A percentile compares a stretch with the other conserved stretches of the same genome.
These are phyloP conservation scores for Semaprochilodus insignis DNA, from an alignment of 2,797 vertebrate genomes.

Conservation along the genomic window DNA sequence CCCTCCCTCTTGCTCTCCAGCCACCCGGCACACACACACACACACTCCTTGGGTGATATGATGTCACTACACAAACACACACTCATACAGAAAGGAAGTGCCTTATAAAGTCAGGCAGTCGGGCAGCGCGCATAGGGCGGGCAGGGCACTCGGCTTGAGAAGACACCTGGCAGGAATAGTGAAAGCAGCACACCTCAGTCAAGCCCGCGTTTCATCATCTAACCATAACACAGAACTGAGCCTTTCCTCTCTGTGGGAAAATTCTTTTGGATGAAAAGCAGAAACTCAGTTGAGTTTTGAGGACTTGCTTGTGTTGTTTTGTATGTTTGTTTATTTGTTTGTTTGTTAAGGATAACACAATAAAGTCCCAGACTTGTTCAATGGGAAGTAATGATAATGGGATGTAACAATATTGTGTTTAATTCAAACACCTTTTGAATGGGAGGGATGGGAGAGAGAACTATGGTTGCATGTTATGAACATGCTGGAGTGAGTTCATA, in stretches of 20 bases:
- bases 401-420: too few relatives aligned
- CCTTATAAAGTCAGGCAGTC: constrained; percentile 78
- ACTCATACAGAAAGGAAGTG: constrained; percentile 71
- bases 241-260: not conserved
- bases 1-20: constrained; percentile 46
- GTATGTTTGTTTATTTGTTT: too few relatives aligned
- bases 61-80: constrained; percentile 70
- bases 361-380: too few relatives aligned
- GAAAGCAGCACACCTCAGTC: constrained; percentile 34
- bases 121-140: constrained; percentile 56
- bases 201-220: constrained; percentile 20
- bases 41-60: constrained; percentile 60
- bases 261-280: not conserved
- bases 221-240: constrained; percentile 29
- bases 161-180: constrained; percentile 53
- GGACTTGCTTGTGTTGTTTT: not conserved
- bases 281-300: not conserved
- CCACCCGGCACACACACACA: constrained; percentile 44
- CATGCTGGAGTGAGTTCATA: too few relatives aligned
- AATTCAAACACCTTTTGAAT: too few relatives aligned
- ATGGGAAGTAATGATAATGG: too few relatives aligned
- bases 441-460: too few relatives aligned
- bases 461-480: too few relatives aligned
- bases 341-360: too few relatives aligned
- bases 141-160: constrained; percentile 55